phyloP scores from a whole-genome alignment of 2,113 vertebrate species.

The Trichechus manatus region DNA sequence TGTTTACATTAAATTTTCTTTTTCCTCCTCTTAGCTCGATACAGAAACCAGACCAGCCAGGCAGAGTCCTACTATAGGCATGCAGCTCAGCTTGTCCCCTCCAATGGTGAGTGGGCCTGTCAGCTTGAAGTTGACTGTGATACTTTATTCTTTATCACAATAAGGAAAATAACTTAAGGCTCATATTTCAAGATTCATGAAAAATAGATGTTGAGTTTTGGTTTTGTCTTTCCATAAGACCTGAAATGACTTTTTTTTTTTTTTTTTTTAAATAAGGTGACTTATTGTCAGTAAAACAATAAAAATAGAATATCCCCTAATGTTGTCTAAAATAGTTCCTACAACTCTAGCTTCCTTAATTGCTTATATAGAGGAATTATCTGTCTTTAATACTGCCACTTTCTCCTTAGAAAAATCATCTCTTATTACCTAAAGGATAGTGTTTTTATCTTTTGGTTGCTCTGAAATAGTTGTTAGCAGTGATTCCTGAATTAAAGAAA shows the following conservation, averaged over 20 bases:
- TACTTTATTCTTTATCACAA: background rate
- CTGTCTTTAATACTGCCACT: background rate
- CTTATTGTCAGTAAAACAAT: slow-evolving; percentile 7
- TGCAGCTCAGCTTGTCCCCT: slow-evolving; percentile 98
- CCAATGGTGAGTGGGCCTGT: slow-evolving; percentile 93
- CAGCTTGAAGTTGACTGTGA: background rate
- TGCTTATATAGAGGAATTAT: slow-evolving; percentile 3
- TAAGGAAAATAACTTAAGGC: background rate
- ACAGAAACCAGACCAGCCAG: slow-evolving; percentile 99
- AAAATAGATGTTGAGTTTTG: slow-evolving; percentile 21
- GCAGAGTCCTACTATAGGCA: slow-evolving; percentile 99
- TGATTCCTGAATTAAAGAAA: slow-evolving; percentile 52
- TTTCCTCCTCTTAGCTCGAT: slow-evolving; percentile 91
- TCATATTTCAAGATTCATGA: slow-evolving; percentile 34
- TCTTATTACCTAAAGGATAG: slow-evolving; percentile 2
- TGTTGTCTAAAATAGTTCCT: slow-evolving; percentile 35
- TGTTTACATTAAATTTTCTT: background rate
- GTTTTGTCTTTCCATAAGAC: background rate
- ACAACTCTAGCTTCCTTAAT: slow-evolving; percentile 41
- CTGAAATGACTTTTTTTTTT: slow-evolving; percentile 18
- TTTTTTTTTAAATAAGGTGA: background rate
- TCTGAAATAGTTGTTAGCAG: background rate
- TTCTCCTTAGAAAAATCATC: background rate
- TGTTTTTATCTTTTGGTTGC: slow-evolving; percentile 28
- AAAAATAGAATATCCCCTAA: slow-evolving; percentile 14